Evolutionary conservation across 1,140 invertebrate genomes (phyloP).

Genomic region (Halyomorpha halys): DNA sequence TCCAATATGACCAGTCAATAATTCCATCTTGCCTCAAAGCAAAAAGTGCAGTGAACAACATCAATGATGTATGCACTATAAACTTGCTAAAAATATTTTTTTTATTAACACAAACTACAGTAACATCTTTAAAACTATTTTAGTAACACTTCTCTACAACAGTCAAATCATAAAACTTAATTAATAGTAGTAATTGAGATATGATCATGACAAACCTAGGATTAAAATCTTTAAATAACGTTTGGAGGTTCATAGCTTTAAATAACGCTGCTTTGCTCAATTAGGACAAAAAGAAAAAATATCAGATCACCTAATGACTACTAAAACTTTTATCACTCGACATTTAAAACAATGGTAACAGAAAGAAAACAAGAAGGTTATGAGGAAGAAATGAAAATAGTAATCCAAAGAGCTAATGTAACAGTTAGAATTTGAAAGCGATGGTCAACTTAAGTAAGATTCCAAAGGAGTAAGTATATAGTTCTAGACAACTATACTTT

Average conservation of each 20-base stretch:
- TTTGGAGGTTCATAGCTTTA: constrained; percentile 68
- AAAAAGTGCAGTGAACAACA: constrained; percentile 82
- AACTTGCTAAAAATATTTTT: constrained; percentile 69
- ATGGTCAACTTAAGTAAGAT: no score
- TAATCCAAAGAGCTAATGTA: no score
- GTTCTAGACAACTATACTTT: no score
- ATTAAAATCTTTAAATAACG: constrained; percentile 84
- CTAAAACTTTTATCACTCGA: no score
- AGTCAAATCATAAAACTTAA: constrained; percentile 14
- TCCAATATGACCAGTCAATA: constrained; percentile 87
- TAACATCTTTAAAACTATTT: constrained; percentile 30
- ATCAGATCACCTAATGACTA: no score
- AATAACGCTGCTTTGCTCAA: not conserved
- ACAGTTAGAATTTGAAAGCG: no score
- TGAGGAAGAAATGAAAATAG: no score
- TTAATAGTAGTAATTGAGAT: constrained; percentile 17
- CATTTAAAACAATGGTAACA: no score
- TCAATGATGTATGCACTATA: constrained; percentile 82
- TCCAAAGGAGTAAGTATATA: no score
- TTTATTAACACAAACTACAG: constrained; percentile 16
- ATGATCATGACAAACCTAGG: constrained; percentile 52
- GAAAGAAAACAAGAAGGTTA: no score
- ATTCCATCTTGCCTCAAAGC: constrained; percentile 78
- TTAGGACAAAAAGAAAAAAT: no score
- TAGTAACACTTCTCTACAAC: constrained; percentile 22